Evolutionary conservation across 1,140 invertebrate genomes (phyloP).

Genomic region (Stenopsyche tienmushanensis): DNA sequence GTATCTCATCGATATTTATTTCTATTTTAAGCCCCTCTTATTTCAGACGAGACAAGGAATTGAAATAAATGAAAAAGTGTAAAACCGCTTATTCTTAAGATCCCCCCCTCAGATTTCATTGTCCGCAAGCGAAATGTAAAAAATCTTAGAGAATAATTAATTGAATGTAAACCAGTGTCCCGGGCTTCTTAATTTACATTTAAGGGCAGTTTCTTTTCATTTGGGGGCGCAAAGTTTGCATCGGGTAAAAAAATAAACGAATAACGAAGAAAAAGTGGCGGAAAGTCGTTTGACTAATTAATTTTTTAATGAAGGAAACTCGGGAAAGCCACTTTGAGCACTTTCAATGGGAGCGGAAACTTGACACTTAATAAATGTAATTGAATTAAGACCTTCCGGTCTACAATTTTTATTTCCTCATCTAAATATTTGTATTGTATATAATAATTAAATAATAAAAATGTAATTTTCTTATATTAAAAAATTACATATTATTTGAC

Average conservation of each 20-base stretch:
- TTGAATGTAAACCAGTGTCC: constrained; percentile 35
- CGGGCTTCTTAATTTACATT: constrained; percentile 39
- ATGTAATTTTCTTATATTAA: too few species aligned
- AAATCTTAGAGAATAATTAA: constrained; percentile 29
- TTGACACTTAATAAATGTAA: constrained; percentile 38
- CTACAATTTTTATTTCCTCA: too few species aligned
- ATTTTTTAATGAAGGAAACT: constrained; percentile 41
- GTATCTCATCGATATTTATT: too few species aligned
- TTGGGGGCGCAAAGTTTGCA: constrained; percentile 12
- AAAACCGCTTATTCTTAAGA: not conserved
- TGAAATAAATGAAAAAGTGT: too few species aligned
- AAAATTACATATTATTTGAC: too few species aligned
- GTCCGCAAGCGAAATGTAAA: too few species aligned
- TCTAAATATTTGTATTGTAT: too few species aligned
- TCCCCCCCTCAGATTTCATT: not conserved
- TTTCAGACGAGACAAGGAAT: too few species aligned
- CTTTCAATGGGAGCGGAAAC: constrained; percentile 28
- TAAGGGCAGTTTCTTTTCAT: constrained; percentile 17
- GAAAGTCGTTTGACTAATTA: constrained; percentile 40
- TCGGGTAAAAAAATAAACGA: constrained; percentile 19
- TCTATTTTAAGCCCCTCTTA: too few species aligned
- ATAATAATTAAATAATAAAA: too few species aligned
- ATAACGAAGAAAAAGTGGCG: constrained; percentile 19
- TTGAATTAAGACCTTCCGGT: constrained; percentile 5
- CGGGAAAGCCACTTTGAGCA: constrained; percentile 15